Conservation (phyloP, 2,888 invertebrate species). For the Alviniconcha strummeri region DNA sequence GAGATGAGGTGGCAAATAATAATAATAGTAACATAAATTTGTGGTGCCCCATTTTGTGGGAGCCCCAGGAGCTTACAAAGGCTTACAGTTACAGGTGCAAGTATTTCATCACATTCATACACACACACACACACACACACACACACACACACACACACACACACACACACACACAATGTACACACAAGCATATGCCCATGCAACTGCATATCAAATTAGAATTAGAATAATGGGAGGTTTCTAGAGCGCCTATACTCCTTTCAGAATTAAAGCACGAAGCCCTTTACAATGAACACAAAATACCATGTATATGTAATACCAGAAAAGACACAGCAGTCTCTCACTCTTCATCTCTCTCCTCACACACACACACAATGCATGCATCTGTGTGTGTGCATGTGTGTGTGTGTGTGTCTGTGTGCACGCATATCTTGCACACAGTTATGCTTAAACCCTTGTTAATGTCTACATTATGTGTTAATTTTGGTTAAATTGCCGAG, state of each 20-base stretch:
- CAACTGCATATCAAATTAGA: too few relatives aligned
- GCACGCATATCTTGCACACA: too few relatives aligned
- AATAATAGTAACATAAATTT: too few relatives aligned
- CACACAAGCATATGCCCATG: not conserved
- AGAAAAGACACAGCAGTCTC: not conserved
- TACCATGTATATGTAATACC: not conserved
- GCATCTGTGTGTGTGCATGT: not conserved
- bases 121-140: slow-evolving; percentile 6
- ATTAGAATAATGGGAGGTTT: not conserved
- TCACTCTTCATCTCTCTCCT: not conserved
- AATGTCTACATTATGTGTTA: too few relatives aligned
- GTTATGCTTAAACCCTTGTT: too few relatives aligned
- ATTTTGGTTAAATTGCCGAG: too few relatives aligned
- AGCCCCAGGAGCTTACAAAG: not conserved
- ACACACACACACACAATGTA: not conserved
- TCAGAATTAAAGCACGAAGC: too few relatives aligned
- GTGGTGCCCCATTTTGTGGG: too few relatives aligned
- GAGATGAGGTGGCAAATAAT: too few relatives aligned
- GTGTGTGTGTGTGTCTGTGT: not conserved
- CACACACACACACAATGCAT: not conserved
- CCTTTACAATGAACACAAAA: too few relatives aligned
- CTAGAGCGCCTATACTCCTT: too few relatives aligned
- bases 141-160: not conserved
- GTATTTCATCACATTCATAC: not conserved
- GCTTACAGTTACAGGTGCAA: not conserved